Conservation (phyloP, 2,888 invertebrate genomes). For the Lottia gigantea region DNA sequence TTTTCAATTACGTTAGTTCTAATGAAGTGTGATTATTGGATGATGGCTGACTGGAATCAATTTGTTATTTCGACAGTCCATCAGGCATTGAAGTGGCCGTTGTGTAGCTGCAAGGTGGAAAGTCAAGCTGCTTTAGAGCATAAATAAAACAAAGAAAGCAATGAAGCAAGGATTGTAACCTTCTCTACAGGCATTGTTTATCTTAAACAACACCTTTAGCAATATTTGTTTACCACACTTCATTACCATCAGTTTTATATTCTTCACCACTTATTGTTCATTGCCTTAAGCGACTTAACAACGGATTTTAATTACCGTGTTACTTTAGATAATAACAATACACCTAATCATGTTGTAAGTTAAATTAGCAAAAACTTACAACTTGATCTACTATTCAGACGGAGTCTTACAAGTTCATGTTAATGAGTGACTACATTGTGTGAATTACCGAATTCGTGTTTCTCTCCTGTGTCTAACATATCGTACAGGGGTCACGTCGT, state of each 20-base stretch:
- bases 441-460: not conserved
- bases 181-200: not conserved
- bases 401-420: not conserved
- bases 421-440: not conserved
- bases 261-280: conserved; percentile 6
- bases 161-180: not conserved
- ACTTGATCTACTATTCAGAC: not conserved
- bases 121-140: not conserved
- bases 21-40: not conserved
- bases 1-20: conserved; percentile 3
- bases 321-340: not conserved
- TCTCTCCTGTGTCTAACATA: too few species aligned
- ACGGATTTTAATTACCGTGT: conserved; percentile 3
- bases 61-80: conserved; percentile 9
- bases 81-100: not conserved
- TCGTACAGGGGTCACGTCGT: too few species aligned
- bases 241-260: not conserved
- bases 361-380: not conserved
- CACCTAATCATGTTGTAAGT: not conserved
- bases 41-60: conserved; percentile 2
- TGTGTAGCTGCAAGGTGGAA: not conserved
- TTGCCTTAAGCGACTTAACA: conserved; percentile 2
- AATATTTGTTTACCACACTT: not conserved
- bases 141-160: conserved; percentile 3
- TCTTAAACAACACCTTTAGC: not conserved